A percentile compares a stretch with the other conserved stretches of the same genome.
Conservation (phyloP, 2,113 vertebrate species). For the Rhinopomastus cyanomelas region DNA sequence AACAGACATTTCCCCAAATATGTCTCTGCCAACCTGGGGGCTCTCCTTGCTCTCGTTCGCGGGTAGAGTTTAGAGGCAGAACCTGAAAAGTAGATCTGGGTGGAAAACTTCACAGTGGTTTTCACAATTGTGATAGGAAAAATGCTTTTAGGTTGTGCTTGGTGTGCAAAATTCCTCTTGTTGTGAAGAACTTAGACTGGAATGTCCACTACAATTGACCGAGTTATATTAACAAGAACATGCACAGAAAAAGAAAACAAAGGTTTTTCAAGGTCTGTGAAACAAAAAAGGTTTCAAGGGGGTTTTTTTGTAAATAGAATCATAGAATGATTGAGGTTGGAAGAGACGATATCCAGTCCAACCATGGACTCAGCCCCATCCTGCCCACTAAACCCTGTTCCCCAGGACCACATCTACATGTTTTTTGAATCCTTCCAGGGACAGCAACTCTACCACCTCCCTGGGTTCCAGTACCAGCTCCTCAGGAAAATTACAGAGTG, state of each 20-base stretch:
- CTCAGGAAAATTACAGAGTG: background rate
- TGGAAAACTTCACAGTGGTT: background rate
- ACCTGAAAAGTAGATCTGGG: background rate
- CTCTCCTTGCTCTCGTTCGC: background rate
- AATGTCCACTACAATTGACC: background rate
- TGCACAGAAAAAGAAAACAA: background rate
- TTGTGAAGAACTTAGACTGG: background rate
- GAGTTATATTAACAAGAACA: background rate
- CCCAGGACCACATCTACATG: too few species aligned
- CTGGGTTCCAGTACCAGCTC: too few species aligned
- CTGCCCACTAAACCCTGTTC: too few species aligned
- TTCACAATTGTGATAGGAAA: background rate
- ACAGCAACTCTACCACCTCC: too few species aligned
- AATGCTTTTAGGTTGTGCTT: background rate
- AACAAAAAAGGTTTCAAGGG: background rate
- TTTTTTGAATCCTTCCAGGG: too few species aligned
- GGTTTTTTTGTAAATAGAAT: background rate
- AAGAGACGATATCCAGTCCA: too few species aligned
- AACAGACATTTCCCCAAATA: background rate
- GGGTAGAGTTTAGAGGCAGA: background rate
- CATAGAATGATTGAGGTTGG: too few species aligned
- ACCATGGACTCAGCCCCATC: too few species aligned
- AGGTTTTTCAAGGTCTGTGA: background rate
- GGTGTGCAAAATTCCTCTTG: background rate
- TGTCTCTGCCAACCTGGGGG: too few species aligned